phyloP scores from a whole-genome alignment of 1,140 invertebrate genomes.

The Phenacoccus solenopsis region DNA sequence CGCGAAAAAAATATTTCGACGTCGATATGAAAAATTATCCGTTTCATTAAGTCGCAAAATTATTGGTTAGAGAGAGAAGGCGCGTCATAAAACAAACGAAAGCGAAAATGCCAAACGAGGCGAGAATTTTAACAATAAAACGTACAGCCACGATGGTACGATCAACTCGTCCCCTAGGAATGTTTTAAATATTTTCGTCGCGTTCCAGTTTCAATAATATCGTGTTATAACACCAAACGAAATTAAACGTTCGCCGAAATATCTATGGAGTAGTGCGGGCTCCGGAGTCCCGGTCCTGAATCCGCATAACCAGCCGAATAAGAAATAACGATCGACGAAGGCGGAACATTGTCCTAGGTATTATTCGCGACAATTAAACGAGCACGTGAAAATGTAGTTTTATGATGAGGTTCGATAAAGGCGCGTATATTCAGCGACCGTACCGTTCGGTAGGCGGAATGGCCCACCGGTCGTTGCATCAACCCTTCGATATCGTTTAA shows the following conservation, averaged over 20 bases:
- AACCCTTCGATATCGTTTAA: not conserved
- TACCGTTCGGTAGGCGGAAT: not conserved
- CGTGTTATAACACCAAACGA: not conserved
- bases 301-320: no score
- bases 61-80: no score
- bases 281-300: no score
- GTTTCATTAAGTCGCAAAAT: no score
- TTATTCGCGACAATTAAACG: conserved; percentile 1
- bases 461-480: not conserved
- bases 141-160: not conserved
- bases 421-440: not conserved
- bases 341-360: not conserved
- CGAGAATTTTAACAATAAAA: not conserved
- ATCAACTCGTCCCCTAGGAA: no score
- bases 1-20: no score
- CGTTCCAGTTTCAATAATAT: not conserved
- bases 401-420: conserved; percentile 1
- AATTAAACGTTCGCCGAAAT: not conserved
- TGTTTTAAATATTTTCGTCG: not conserved
- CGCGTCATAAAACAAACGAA: no score
- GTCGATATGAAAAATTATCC: no score
- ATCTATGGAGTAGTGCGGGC: not conserved
- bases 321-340: not conserved
- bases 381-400: not conserved
- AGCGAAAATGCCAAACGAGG: no score